Percentiles rank a stretch among this genome's conserved stretches.
Evolutionary conservation across 2,797 vertebrate species (phyloP).

Genomic region (Gallinago stenura): DNA sequence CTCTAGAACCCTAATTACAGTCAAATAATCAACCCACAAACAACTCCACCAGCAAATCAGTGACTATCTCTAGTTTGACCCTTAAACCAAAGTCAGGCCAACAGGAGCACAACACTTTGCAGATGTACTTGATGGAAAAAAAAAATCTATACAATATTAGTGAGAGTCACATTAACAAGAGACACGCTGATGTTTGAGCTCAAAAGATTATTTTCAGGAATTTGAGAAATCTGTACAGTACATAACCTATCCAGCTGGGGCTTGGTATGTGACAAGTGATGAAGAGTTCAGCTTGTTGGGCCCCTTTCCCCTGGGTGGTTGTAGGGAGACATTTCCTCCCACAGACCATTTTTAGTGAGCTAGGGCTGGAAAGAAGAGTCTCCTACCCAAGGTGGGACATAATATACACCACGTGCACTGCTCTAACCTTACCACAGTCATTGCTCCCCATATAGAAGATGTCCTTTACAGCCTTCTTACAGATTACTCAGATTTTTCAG

Average conservation of each 20-base stretch:
- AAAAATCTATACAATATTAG: neutral
- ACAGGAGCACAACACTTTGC: neutral
- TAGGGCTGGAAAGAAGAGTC: neutral
- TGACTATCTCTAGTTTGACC: neutral
- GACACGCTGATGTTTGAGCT: neutral
- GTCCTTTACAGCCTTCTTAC: neutral
- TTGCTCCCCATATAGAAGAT: neutral
- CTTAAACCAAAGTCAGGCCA: neutral
- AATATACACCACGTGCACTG: neutral
- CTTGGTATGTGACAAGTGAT: neutral
- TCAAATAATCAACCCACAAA: neutral
- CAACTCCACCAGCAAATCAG: neutral
- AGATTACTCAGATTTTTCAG: neutral
- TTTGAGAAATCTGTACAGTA: neutral
- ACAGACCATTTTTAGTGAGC: neutral
- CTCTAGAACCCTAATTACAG: neutral
- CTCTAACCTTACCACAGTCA: neutral
- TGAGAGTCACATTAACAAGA: neutral
- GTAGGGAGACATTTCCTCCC: neutral
- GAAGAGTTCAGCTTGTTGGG: neutral
- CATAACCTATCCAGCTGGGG: neutral
- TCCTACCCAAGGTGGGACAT: neutral
- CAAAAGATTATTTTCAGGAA: neutral
- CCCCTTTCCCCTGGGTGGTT: neutral
- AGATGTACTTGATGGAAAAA: fast-evolving